These are phyloP conservation scores for Andricus curvator DNA, from an alignment of 2,888 invertebrate genomes.

Conservation along the genomic window DNA sequence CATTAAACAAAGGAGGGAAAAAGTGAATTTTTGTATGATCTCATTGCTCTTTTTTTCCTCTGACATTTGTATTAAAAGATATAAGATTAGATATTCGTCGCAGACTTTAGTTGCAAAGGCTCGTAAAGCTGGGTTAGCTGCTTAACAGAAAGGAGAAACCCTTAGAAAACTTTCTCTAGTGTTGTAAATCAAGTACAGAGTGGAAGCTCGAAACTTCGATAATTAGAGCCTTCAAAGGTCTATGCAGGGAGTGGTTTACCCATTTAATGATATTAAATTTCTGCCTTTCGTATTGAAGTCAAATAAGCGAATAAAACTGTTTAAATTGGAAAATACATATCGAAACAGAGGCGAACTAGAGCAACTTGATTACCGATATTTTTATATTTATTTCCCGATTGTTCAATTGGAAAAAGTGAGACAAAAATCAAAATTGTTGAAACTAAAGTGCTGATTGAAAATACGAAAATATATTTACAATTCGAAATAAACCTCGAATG, in stretches of 20 bases:
- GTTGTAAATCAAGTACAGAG: conserved; percentile 52
- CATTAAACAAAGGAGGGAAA: too few species aligned
- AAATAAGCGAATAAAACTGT: neutral
- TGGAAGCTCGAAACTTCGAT: conserved; percentile 54
- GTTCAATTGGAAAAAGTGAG: neutral
- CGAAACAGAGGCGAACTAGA: neutral
- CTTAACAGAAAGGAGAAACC: conserved; percentile 39
- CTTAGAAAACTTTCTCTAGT: conserved; percentile 34
- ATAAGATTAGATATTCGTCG: conserved; percentile 22
- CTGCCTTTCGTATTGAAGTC: conserved; percentile 41
- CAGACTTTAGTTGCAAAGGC: conserved; percentile 15
- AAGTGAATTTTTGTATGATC: too few species aligned
- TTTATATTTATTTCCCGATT: neutral
- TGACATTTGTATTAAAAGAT: conserved; percentile 13
- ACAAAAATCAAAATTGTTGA: too few species aligned
- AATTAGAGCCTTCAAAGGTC: conserved; percentile 57
- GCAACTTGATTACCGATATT: neutral
- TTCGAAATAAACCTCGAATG: neutral
- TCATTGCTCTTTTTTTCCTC: neutral
- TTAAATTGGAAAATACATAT: neutral
- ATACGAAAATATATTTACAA: neutral
- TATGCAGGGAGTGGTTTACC: conserved; percentile 56
- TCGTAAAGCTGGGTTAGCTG: conserved; percentile 31
- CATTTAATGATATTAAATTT: conserved; percentile 50
- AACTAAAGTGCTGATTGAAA: too few species aligned